phyloP scores from a whole-genome alignment of 2,888 invertebrate species.

The Eupelmus urozonus region DNA sequence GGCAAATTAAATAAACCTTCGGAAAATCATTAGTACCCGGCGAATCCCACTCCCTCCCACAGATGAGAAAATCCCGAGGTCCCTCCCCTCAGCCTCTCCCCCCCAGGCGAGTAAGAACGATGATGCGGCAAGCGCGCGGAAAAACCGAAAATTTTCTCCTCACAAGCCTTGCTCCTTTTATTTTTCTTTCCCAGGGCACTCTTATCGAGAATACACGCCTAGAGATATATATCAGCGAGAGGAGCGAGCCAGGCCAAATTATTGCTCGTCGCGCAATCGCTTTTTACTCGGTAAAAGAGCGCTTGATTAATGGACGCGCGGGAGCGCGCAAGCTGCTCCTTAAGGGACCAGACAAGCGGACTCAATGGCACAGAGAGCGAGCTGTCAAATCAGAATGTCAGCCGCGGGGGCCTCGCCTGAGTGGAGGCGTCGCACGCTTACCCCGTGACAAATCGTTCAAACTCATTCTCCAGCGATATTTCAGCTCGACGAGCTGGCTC shows the following conservation, averaged over 20 bases:
- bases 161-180: background rate
- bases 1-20: slow-evolving; percentile 15
- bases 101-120: background rate
- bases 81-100: too few relatives aligned
- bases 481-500: slow-evolving; percentile 9
- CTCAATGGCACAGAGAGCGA: slow-evolving; percentile 8
- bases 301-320: slow-evolving; percentile 39
- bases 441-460: slow-evolving; percentile 49
- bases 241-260: slow-evolving; percentile 5
- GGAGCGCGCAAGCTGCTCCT: too few relatives aligned
- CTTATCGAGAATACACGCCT: background rate
- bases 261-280: slow-evolving; percentile 3
- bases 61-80: background rate
- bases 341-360: background rate
- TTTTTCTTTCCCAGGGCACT: slow-evolving; percentile 9
- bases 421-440: background rate
- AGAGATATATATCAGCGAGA: background rate
- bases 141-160: background rate
- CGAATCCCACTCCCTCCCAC: background rate
- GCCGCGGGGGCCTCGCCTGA: too few relatives aligned
- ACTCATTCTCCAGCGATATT: slow-evolving; percentile 31
- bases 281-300: slow-evolving; percentile 34
- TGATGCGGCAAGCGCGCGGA: slow-evolving; percentile 13
- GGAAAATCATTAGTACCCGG: slow-evolving; percentile 20
- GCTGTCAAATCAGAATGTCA: slow-evolving; percentile 49